Evolutionary conservation across 1,140 invertebrate genomes (phyloP), one percentile per base, ranked within the genome.

Genomic region (Drosophila ogumai): DNA sequence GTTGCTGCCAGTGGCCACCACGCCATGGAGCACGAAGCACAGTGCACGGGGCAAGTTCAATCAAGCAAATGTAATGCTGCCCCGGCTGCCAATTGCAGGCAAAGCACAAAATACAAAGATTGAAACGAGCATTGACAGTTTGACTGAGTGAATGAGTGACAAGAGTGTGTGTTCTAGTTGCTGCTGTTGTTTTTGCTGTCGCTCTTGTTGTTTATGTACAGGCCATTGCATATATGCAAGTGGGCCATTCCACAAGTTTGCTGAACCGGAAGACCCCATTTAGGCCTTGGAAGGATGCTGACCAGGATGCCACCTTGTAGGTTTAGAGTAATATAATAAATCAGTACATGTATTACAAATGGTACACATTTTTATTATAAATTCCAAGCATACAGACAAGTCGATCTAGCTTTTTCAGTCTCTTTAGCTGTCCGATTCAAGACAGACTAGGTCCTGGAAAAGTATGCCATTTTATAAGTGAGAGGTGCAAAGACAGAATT

Each of bases 41-140:
- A 36, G 13, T 38, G 28, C 25, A 44, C 22, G 57, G 55, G 81
- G 81, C 41, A 78, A 81, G 82, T 85, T 85, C 82, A 85, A 85
- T 85, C 82, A 85, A 85, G 82, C 77, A 85, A 85, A 85, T 85
- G 82, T 81, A 85, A 85, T 85, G 76, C 41, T 82, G 75, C 81
- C 54, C 60, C 44, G 80, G 38, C 81, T 84, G 82, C 77, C 82
- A 85, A 86, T 85, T 85, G 82, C 82, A 85, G 74, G 74, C 74
- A 79, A 78, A 78, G 77, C 74, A 80, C 74, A 80, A 85, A 74
- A 81, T 67, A 85, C 82, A 85, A 85, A 85, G 82, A 85, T 81
- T 75, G 82, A 85, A 85, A 78, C 81, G 68, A 74, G 68, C 78
- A 86, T 75, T 81, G 82, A 85, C 81, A 85, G 82, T 78, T 81